Evolutionary conservation across 2,113 vertebrate species (phyloP), one percentile per base, ranked within the genome.

Genomic region (Dryoscopus gambensis): DNA sequence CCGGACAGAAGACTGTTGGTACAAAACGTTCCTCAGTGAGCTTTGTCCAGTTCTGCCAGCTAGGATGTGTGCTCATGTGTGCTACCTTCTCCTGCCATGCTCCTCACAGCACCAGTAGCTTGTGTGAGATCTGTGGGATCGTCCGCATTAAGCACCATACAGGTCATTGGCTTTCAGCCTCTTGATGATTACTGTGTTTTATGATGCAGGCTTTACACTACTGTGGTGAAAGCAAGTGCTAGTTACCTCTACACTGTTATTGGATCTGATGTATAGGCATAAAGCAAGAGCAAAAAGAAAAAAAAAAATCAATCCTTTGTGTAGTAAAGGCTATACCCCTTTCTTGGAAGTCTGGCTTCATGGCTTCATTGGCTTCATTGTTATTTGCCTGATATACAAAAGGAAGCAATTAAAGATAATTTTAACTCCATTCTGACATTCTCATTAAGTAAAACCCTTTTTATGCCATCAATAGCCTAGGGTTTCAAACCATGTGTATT

Each of bases 81-180:
- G 6, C 27, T 33, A 7, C 9, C 7, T 75, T 59, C 4, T 27
- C 6, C 11, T 35, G 3, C 13, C 3, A 0, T 4, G 12, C 10
- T 80, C 16, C 35, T 83, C 22, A 7, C 1, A 3, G 17, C 35
- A 42, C 25, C 30, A 20, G 21, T 3, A 33, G 5, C 27, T 71
- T 35, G 3, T 47, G 23, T 64, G n/a, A 25, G 6, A 5, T 21
- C 27, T 59, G 6, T 55, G n/a, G 25, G 35, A n/a, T 20, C 0
- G 0, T 39, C 18, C 1, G 0, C 27, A 12, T 46, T 20, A 47
- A 81, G 52, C 12, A 15, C 12, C 22, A 5, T 4, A 13, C 4
- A 23, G 5, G 27, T 22, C 9, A 21, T 9, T 39, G 42, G 8
- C 23, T 31, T 44, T n/a, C 18, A 35, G 14, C 6, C 23, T 84